Evolutionary conservation across 2,797 vertebrate species (phyloP), one percentile per base, ranked within the genome.

Genomic region (Trachops cirrhosus): DNA sequence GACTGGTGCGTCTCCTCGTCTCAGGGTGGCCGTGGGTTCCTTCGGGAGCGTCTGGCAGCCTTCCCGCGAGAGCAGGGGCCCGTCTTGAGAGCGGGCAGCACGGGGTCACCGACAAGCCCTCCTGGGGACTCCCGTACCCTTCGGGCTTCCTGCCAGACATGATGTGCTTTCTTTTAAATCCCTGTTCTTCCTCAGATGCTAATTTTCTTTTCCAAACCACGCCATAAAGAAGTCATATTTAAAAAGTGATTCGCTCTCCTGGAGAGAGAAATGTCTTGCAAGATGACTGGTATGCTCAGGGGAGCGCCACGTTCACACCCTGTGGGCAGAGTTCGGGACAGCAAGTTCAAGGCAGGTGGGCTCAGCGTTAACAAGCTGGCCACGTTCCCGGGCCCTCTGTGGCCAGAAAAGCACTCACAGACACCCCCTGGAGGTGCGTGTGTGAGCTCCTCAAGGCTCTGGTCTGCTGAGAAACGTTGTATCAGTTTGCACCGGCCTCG

Each of bases 251-350:
- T 29, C 19, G 14, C 12, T 44, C 12, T 59, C 41, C 32, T 4
- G 22, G 48, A 85, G 80, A 74, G 39, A n/a, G 71, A 29, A 62
- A 14, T 68, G 21, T n/a, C 2, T 1, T 0, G 5, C 22, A 5
- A 0, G 6, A 5, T 24, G 57, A 7, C 37, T 3, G 0, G 0
- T 14, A 11, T 6, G 8, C 67, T 44, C n/a, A 4, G 0, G 16
- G 39, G 6, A 11, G 9, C 21, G 41, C 21, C 0, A 10, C 8
- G 8, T 14, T 29, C 32, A 12, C 15, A 6, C 54, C 1, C 37
- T 64, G 1, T 2, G 32, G 41, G 57, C 26, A 73, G 57, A 46
- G 46, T 16, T 64, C 21, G n/a, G 29, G 39, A 44, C 14, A 77
- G 19, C 37, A 9, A 50, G 32, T 39, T 16, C 32, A 24, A 29